Conservation (phyloP, 2,888 invertebrate genomes). For the Cremastinae sp. region DNA sequence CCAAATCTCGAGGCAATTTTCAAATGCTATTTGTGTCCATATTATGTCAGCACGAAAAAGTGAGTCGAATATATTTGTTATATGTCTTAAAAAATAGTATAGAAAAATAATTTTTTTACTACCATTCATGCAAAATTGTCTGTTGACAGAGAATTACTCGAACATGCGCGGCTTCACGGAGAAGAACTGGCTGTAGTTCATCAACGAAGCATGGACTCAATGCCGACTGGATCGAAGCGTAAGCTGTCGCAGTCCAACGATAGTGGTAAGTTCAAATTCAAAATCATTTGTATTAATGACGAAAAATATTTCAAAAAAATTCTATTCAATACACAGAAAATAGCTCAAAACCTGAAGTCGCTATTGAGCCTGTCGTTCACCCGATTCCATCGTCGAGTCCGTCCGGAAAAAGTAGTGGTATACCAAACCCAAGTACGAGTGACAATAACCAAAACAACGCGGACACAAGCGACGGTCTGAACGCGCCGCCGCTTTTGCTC, state of each 20-base stretch:
- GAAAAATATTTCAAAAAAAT: background rate
- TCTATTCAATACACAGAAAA: conserved; percentile 47
- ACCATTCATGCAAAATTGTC: conserved; percentile 75
- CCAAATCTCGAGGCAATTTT: conserved; percentile 86
- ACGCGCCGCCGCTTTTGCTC: conserved; percentile 72
- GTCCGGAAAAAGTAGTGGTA: conserved; percentile 68
- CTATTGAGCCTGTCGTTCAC: conserved; percentile 66
- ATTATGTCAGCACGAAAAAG: conserved; percentile 86
- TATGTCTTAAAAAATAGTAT: background rate
- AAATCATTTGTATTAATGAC: background rate
- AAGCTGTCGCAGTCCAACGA: conserved; percentile 61
- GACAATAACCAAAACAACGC: conserved; percentile 55
- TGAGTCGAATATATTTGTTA: conserved; percentile 79
- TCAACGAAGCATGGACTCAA: conserved; percentile 69
- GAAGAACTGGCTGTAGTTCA: conserved; percentile 77
- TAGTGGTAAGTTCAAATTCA: conserved; percentile 60
- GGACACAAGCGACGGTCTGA: conserved; percentile 59
- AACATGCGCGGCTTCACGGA: conserved; percentile 75
- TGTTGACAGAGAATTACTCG: conserved; percentile 75
- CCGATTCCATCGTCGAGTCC: conserved; percentile 66
- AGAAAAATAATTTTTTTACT: background rate
- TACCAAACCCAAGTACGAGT: conserved; percentile 22
- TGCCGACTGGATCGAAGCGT: conserved; percentile 60
- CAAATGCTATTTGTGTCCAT: conserved; percentile 91
- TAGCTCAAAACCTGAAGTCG: conserved; percentile 63